Conservation (phyloP, 1,140 invertebrate species). For the Drosophila lacteicornis region DNA sequence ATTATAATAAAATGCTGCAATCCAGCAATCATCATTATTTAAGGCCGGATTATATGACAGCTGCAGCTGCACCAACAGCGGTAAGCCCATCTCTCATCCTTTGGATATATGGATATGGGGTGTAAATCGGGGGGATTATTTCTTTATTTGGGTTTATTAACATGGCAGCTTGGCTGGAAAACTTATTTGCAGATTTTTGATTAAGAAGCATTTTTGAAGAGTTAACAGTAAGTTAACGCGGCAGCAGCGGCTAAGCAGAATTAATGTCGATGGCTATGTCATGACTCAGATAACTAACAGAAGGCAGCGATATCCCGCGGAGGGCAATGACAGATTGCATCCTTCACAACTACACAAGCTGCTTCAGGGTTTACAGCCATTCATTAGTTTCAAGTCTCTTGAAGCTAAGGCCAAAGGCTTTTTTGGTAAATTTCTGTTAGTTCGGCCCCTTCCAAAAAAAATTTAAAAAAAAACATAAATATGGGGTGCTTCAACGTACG, state of each 20-base stretch:
- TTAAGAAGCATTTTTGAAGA: neutral
- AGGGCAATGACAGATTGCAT: neutral
- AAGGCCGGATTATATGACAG: constrained; percentile 95
- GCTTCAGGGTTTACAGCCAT: too few relatives aligned
- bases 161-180: neutral
- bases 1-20: constrained; percentile 90
- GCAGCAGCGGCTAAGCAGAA: neutral
- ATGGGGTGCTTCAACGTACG: too few relatives aligned
- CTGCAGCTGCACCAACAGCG: constrained; percentile 92
- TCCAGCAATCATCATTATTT: constrained; percentile 93
- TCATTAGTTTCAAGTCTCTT: too few relatives aligned
- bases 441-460: too few relatives aligned
- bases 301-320: neutral
- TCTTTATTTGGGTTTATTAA: neutral
- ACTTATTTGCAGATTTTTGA: neutral
- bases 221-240: too few relatives aligned
- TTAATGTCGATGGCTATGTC: too few relatives aligned
- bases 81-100: constrained; percentile 87
- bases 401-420: too few relatives aligned
- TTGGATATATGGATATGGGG: neutral
- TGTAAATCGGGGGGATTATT: neutral
- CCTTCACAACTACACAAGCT: neutral
- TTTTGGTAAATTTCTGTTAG: too few relatives aligned
- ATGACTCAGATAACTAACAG: neutral
- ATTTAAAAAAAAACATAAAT: too few relatives aligned